Conservation (phyloP, 2,113 vertebrate species). For the Ctenodactylus gundi region DNA sequence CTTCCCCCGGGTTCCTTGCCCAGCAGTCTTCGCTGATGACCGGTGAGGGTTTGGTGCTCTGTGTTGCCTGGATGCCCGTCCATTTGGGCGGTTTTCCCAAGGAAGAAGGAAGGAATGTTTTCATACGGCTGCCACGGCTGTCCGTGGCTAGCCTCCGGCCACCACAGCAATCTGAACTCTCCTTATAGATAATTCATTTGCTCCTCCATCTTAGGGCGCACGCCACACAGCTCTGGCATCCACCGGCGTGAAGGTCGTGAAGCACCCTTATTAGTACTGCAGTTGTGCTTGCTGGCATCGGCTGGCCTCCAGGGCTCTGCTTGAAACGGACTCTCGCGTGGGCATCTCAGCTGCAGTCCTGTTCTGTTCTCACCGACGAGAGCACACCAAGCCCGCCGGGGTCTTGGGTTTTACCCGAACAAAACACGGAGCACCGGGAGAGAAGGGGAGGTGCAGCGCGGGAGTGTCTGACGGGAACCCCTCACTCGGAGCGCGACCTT, state of each 20-base stretch:
- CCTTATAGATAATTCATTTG: slow-evolving; percentile 59
- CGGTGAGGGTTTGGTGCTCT: not conserved
- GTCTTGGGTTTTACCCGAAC: not conserved
- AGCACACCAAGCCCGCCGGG: not conserved
- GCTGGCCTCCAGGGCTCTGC: not conserved
- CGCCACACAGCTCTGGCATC: slow-evolving; percentile 5
- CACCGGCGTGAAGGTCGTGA: not conserved
- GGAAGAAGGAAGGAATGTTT: slow-evolving; percentile 16
- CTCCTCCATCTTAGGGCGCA: not conserved
- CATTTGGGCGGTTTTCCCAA: slow-evolving; percentile 39
- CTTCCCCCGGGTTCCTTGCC: too few relatives aligned
- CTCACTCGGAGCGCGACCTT: not conserved
- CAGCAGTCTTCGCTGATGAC: too few relatives aligned
- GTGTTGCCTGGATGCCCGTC: not conserved
- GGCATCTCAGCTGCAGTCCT: not conserved
- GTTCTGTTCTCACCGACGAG: not conserved
- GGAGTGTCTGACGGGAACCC: not conserved
- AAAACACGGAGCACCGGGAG: not conserved
- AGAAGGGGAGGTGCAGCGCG: not conserved
- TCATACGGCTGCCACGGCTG: not conserved
- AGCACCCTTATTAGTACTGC: not conserved
- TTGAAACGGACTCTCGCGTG: not conserved
- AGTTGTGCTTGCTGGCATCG: slow-evolving; percentile 7
- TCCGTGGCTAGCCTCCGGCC: slow-evolving; percentile 35
- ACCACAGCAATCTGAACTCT: slow-evolving; percentile 40